A percentile compares a stretch with the other conserved stretches of the same genome.
phyloP scores from a whole-genome alignment of 2,797 vertebrate genomes.

The Phoebastria nigripes region DNA sequence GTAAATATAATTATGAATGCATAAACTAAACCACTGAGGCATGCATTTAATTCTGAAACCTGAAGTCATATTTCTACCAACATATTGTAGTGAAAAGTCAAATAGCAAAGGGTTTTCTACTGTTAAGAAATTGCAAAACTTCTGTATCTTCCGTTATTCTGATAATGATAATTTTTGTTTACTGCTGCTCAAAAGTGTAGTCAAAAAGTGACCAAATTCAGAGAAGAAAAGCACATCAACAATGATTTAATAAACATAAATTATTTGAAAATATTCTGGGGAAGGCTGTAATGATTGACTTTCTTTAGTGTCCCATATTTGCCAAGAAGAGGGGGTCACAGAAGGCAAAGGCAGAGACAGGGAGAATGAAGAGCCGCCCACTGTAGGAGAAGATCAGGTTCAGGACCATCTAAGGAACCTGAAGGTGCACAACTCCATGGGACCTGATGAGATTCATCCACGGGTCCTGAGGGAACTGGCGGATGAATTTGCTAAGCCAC shows the following conservation, averaged over 20 bases:
- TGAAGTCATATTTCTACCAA: neutral
- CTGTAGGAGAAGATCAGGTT: no score
- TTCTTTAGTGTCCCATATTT: neutral
- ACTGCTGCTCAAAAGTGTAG: neutral
- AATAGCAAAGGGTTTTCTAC: neutral
- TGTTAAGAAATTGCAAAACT: neutral
- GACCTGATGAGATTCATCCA: no score
- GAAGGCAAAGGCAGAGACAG: no score
- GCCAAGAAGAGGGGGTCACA: neutral
- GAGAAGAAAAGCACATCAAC: neutral
- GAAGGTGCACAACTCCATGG: no score
- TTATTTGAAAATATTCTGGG: neutral
- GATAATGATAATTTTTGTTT: neutral
- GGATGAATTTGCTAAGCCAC: no score
- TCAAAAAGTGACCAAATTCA: neutral
- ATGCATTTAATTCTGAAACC: constrained; percentile 23
- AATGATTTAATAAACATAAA: neutral
- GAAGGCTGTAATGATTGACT: neutral
- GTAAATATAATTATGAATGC: constrained; percentile 31
- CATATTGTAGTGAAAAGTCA: neutral
- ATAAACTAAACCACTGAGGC: neutral
- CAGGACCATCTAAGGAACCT: no score
- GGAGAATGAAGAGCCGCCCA: no score
- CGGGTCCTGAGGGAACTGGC: no score
- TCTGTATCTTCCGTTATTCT: neutral